Conservation (phyloP, 2,113 vertebrate species). For the Lonchura striata region DNA sequence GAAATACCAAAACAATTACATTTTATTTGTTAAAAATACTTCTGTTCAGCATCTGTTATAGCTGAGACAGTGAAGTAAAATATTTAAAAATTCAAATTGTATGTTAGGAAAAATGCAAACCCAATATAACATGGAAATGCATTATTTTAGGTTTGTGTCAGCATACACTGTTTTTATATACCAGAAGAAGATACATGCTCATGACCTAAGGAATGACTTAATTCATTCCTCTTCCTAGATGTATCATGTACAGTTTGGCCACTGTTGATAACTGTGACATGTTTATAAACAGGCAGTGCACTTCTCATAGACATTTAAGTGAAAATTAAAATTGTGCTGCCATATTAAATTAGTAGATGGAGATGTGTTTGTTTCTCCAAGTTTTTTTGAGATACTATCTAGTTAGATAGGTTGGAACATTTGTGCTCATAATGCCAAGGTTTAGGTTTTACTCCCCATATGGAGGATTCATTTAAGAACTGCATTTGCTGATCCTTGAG, state of each 20-base stretch:
- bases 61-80: background rate
- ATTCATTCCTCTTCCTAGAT: background rate
- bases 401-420: background rate
- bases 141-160: background rate
- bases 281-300: background rate
- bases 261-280: background rate
- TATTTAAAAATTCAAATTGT: background rate
- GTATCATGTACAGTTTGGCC: background rate
- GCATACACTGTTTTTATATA: background rate
- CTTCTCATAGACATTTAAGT: background rate
- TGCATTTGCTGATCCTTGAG: background rate
- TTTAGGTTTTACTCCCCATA: background rate
- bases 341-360: background rate
- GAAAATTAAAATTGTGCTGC: background rate
- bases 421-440: background rate
- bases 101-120: background rate
- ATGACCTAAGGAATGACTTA: background rate
- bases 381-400: background rate
- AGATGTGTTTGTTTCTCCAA: background rate
- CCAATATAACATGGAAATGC: background rate
- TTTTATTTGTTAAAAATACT: background rate
- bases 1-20: background rate
- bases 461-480: background rate
- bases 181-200: background rate
- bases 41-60: background rate